These are phyloP conservation scores for Pomatostomus ruficeps DNA, from an alignment of 2,113 vertebrate genomes.

Conservation along the genomic window DNA sequence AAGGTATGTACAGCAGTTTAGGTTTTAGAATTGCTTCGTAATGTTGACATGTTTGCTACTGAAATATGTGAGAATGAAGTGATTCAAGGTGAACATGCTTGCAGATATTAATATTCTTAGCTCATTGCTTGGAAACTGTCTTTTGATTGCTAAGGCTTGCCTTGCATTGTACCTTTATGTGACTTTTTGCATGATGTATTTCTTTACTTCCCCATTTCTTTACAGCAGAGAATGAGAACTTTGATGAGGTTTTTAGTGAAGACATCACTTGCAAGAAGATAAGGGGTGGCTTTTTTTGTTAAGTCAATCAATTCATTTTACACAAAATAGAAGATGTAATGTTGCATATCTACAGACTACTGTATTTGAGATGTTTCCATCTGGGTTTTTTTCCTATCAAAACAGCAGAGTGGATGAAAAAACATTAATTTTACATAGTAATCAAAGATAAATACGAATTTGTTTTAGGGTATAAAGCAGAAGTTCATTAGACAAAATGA, in stretches of 20 bases:
- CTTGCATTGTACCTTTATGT: neutral
- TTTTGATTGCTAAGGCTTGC: neutral
- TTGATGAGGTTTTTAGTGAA: neutral
- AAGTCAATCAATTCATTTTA: neutral
- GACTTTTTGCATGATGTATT: neutral
- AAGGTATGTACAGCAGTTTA: slow-evolving; percentile 46
- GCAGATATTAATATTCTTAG: neutral
- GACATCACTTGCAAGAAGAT: neutral
- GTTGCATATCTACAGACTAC: neutral
- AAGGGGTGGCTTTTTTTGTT: neutral
- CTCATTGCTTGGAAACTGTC: neutral
- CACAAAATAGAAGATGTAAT: neutral
- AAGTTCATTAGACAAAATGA: neutral
- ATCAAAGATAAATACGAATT: neutral
- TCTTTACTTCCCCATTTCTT: neutral
- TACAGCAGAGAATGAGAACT: neutral
- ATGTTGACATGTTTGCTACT: neutral
- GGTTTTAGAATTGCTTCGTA: neutral
- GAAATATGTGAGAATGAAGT: neutral
- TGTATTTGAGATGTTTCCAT: neutral
- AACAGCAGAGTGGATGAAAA: neutral
- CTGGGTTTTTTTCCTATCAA: neutral
- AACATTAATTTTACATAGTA: neutral
- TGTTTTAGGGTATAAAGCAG: neutral
- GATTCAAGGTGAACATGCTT: neutral